Conservation (phyloP, 2,113 vertebrate genomes). For the Synodontis membranacea region DNA sequence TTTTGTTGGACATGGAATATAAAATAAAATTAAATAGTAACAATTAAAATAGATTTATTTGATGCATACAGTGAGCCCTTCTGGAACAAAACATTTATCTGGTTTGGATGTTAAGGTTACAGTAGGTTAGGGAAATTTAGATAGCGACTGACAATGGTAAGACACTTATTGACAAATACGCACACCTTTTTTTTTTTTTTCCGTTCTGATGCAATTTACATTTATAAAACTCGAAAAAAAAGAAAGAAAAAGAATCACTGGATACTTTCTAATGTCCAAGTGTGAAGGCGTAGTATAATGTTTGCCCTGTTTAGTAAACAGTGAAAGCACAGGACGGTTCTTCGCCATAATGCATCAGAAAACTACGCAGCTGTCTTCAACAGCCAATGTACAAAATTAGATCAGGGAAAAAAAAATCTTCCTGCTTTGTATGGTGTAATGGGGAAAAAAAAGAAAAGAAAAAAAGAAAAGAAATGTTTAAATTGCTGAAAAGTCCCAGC, state of each 20-base stretch:
- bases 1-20: conserved; percentile 55
- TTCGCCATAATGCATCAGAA: background rate
- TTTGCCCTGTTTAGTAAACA: conserved; percentile 3
- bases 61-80: conserved; percentile 73
- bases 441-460: background rate
- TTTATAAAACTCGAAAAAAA: conserved; percentile 34
- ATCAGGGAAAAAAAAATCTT: background rate
- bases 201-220: conserved; percentile 58
- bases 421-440: background rate
- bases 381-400: background rate
- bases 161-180: conserved; percentile 36
- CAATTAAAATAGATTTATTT: conserved; percentile 61
- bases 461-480: too few relatives aligned
- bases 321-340: background rate
- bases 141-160: background rate
- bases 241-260: conserved; percentile 38
- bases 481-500: conserved; percentile 2
- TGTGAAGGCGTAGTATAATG: background rate
- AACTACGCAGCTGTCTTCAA: conserved; percentile 7
- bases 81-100: conserved; percentile 60
- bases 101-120: background rate
- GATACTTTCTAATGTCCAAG: background rate
- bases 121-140: background rate
- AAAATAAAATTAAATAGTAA: conserved; percentile 61
- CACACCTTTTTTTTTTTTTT: conserved; percentile 47